Evolutionary conservation across 2,888 invertebrate species (phyloP).

Genomic region (Apomyelois bistriatella): DNA sequence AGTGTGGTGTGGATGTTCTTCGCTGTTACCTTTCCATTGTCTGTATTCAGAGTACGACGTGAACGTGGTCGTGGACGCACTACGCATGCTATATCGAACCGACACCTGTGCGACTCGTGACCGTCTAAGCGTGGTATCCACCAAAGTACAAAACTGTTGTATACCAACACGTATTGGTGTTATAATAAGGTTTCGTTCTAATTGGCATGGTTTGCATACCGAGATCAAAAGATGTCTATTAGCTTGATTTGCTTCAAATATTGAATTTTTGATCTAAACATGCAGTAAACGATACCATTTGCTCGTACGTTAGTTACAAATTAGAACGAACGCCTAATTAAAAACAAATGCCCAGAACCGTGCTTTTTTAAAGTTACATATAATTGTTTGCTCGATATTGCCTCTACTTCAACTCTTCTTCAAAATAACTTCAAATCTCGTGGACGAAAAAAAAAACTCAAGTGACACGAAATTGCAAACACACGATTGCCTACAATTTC

Average conservation of each 20-base stretch:
- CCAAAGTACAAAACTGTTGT: not conserved
- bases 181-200: no score
- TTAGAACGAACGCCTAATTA: no score
- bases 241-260: no score
- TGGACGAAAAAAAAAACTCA: not conserved
- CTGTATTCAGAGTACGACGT: constrained; percentile 61
- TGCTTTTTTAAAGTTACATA: no score
- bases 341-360: no score
- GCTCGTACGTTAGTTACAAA: no score
- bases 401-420: not conserved
- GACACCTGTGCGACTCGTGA: constrained; percentile 18
- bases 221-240: no score
- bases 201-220: no score
- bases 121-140: constrained; percentile 5
- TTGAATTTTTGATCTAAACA: no score
- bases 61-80: constrained; percentile 32
- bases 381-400: no score
- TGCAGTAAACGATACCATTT: no score
- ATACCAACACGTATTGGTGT: not conserved
- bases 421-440: not conserved
- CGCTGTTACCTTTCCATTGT: constrained; percentile 26
- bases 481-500: not conserved
- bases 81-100: constrained; percentile 48
- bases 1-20: constrained; percentile 73
- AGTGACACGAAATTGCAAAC: not conserved